Conservation (phyloP, 2,113 vertebrate species). For the western clawed frog (Xenopus tropicalis) region DNA sequence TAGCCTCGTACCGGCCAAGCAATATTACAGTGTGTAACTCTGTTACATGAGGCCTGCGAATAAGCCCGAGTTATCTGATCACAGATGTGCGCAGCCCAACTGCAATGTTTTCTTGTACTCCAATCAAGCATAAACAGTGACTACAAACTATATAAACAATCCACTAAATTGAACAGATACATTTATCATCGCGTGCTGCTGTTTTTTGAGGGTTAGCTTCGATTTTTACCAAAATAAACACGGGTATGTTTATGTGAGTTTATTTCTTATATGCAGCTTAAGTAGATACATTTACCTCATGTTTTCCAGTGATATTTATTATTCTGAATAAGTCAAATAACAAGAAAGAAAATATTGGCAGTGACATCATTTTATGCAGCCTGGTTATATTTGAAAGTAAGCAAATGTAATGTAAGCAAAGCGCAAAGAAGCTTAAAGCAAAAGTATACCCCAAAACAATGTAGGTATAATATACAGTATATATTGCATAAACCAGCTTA, state of each 20-base stretch:
- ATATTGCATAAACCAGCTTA: no score
- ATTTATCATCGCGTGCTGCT: conserved; percentile 27
- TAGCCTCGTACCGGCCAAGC: background rate
- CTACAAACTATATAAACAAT: conserved; percentile 25
- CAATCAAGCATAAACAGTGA: conserved; percentile 28
- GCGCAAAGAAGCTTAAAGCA: no score
- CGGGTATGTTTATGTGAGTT: conserved; percentile 3
- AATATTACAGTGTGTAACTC: conserved; percentile 2
- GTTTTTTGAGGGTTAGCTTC: conserved; percentile 10
- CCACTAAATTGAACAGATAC: conserved; percentile 24
- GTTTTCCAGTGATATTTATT: conserved; percentile 10
- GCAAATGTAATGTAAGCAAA: no score
- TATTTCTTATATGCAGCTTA: conserved; percentile 2
- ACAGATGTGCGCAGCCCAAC: conserved; percentile 26
- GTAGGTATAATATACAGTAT: no score
- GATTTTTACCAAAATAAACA: conserved; percentile 29
- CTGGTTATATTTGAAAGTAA: no score
- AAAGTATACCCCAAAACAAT: no score
- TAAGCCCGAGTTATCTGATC: background rate
- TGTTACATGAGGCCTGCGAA: conserved; percentile 13
- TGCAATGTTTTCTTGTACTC: conserved; percentile 24
- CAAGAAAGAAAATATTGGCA: conserved; percentile 2
- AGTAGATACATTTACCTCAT: conserved; percentile 7
- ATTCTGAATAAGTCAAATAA: conserved; percentile 6
- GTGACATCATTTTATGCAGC: background rate